Evolutionary conservation across 2,888 invertebrate genomes (phyloP).

Genomic region (Synanthedon formicaeformis): DNA sequence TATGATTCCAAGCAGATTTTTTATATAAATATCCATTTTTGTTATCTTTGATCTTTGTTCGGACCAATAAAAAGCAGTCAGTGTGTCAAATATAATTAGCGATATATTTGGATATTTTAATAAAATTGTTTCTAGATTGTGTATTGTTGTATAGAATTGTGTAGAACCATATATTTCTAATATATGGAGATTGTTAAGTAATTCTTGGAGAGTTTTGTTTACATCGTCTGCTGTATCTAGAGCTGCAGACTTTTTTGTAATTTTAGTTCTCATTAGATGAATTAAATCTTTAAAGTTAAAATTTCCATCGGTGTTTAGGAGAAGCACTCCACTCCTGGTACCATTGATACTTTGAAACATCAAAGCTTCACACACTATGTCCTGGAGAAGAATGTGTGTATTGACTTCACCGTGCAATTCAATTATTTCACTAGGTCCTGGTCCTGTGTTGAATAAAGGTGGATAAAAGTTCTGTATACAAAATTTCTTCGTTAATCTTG

Average conservation of each 20-base stretch:
- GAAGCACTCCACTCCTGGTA: slow-evolving; percentile 33
- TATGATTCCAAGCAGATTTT: slow-evolving; percentile 43
- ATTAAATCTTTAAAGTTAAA: slow-evolving; percentile 31
- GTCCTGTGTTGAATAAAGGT: slow-evolving; percentile 46
- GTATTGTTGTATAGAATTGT: slow-evolving; percentile 49
- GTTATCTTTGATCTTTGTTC: slow-evolving; percentile 54
- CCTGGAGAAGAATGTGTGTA: slow-evolving; percentile 30
- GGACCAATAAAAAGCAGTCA: slow-evolving; percentile 67
- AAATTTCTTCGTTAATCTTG: slow-evolving; percentile 56
- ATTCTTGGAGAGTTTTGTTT: slow-evolving; percentile 16
- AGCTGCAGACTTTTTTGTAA: neutral
- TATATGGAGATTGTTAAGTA: slow-evolving; percentile 31
- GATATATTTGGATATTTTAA: slow-evolving; percentile 40
- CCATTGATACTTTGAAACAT: slow-evolving; percentile 27
- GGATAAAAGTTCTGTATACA: slow-evolving; percentile 55
- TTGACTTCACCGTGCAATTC: slow-evolving; percentile 39
- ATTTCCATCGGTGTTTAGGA: slow-evolving; percentile 55
- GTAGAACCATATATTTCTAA: slow-evolving; percentile 48
- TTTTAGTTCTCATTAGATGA: slow-evolving; percentile 19
- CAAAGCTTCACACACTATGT: slow-evolving; percentile 43
- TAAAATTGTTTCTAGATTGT: slow-evolving; percentile 51
- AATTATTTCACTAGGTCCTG: slow-evolving; percentile 36
- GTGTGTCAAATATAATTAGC: slow-evolving; percentile 48
- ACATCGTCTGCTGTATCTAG: slow-evolving; percentile 5
- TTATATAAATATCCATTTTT: slow-evolving; percentile 64